phyloP scores from a whole-genome alignment of 2,888 invertebrate species.

The Labia minor region DNA sequence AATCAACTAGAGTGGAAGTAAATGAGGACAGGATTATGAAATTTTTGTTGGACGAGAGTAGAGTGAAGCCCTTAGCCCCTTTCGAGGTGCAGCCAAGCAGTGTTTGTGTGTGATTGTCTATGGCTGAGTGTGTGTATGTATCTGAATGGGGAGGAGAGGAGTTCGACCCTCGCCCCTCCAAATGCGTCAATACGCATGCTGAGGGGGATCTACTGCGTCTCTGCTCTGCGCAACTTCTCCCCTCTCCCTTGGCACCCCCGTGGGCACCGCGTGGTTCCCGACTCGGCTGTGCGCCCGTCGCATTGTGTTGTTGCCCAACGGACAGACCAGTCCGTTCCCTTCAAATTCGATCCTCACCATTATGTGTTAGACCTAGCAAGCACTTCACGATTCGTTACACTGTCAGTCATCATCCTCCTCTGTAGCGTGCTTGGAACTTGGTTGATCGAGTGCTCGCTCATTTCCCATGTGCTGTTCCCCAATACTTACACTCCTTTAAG shows the following conservation, averaged over 20 bases:
- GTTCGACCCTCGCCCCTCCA: background rate
- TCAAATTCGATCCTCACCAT: background rate
- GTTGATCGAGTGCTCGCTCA: background rate
- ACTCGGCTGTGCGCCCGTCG: background rate
- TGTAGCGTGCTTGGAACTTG: background rate
- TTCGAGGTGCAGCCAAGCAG: background rate
- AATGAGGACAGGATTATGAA: background rate
- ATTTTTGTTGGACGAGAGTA: background rate
- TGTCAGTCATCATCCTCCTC: no score
- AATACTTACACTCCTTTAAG: no score
- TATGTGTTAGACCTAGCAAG: background rate
- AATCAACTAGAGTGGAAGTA: background rate
- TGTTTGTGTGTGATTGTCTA: background rate
- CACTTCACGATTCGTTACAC: no score
- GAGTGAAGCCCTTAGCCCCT: background rate
- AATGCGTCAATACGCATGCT: conserved; percentile 4
- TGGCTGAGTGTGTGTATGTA: background rate
- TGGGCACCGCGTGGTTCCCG: background rate
- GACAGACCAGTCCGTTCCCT: background rate
- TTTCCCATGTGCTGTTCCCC: background rate
- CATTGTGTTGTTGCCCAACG: background rate
- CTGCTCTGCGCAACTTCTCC: background rate
- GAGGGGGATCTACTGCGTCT: background rate
- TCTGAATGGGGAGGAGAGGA: background rate
- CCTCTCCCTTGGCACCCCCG: background rate